Evolutionary conservation across 2,113 vertebrate genomes (phyloP).

Genomic region (Corythaixoides concolor): DNA sequence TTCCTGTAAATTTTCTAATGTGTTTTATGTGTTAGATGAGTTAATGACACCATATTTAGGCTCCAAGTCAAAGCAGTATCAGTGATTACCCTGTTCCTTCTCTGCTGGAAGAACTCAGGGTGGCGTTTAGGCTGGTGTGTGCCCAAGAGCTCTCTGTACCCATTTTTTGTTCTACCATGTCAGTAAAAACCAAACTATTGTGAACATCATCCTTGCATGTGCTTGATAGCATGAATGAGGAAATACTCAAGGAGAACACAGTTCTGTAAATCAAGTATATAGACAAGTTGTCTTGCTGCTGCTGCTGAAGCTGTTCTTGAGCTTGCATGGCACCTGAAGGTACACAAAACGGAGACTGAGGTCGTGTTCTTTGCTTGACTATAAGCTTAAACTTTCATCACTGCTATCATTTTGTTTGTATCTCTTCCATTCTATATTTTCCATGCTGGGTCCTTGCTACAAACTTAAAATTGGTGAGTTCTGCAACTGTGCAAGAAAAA

Average conservation of each 20-base stretch:
- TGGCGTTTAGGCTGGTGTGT: background rate
- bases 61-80: background rate
- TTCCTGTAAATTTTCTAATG: background rate
- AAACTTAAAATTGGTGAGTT: constrained; percentile 97
- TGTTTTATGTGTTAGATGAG: background rate
- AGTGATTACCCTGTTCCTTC: background rate
- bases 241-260: background rate
- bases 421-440: constrained; percentile 80
- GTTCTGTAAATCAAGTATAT: background rate
- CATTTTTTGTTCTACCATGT: constrained; percentile 20
- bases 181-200: constrained; percentile 20
- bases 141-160: background rate
- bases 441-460: constrained; percentile 92
- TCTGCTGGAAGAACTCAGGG: background rate
- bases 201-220: constrained; percentile 57
- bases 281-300: constrained; percentile 29
- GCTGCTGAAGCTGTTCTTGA: constrained; percentile 70
- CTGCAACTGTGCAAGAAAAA: constrained; percentile 68
- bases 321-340: constrained; percentile 70
- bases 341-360: constrained; percentile 46
- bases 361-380: constrained; percentile 70
- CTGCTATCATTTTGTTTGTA: constrained; percentile 84
- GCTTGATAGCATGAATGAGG: constrained; percentile 56
- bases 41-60: background rate
- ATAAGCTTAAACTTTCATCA: constrained; percentile 77